Base-by-base conservation (phyloP, 2,888 invertebrate genomes). In the Gonocerus acuteangulatus region DNA sequence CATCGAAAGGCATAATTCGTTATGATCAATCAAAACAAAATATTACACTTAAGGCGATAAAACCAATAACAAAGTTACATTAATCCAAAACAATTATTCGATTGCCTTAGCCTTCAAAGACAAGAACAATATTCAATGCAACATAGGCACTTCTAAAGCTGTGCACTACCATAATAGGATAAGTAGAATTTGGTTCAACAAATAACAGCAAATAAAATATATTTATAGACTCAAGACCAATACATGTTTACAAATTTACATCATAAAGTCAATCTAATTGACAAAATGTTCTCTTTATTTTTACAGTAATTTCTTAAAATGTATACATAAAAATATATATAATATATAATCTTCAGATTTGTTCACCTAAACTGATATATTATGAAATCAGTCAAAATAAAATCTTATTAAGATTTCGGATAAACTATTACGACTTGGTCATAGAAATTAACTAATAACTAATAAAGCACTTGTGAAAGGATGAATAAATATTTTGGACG, bases 401-500 rank as follows among this genome's bases (percentile, higher is more conserved):
- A 32, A 32, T 9, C 6, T 32, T 32, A n/a, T 39, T n/a, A 39
- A 11, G 3, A 39, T n/a, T 39, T 39, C n/a, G 15, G 15, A 39
- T 39, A 39, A 19, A 19, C 11, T 19, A 39, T 51, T 42, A 21
- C 21, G 54, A 36, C 54, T 54, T 54, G 39, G 54, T 54, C 39
- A 21, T 22, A 54, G 18, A 44, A 47, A 32, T 39, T 44, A 56
- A 44, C 47, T 58, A 64, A 58, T 32, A 61, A 54, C 59, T 62
- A 64, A 44, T 65, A 65, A 65, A 65, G 62, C 64, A 65, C 64
- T 62, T 65, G 56, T 62, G 62, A 60, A 54, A 62, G 62, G 64
- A 57, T 62, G 64, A 57, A 59, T 56, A 19, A 48, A 22, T 42
- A 34, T 49, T 54, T 58, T 62, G 64, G 64, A 65, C 64, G 64